Evolutionary conservation across 2,113 vertebrate species (phyloP).

Genomic region (Periophthalmus modestus): DNA sequence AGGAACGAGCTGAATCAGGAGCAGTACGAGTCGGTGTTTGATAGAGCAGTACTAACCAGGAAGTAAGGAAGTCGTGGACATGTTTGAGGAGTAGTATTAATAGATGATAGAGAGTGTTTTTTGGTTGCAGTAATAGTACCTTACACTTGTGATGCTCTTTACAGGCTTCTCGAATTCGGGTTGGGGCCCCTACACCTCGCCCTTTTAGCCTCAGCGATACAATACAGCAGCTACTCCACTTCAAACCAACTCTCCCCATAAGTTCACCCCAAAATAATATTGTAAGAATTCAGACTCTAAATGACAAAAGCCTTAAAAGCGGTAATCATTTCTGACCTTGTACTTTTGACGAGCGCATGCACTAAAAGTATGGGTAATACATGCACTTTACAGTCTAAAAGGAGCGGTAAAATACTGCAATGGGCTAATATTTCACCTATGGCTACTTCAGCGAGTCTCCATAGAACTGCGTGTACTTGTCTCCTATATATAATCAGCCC

Average conservation of each 20-base stretch:
- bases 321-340: neutral
- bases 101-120: too few species aligned
- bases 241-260: neutral
- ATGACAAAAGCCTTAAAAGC: neutral
- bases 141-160: too few species aligned
- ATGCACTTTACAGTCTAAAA: slow-evolving; percentile 12
- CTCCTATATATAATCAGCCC: neutral
- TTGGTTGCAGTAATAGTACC: too few species aligned
- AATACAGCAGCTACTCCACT: neutral
- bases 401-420: neutral
- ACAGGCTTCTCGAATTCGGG: too few species aligned
- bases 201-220: neutral
- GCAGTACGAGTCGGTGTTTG: too few species aligned
- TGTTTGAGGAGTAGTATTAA: too few species aligned
- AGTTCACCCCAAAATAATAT: neutral
- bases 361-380: slow-evolving; percentile 11
- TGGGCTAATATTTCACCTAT: slow-evolving; percentile 1
- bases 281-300: neutral
- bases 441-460: neutral
- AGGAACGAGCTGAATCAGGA: too few species aligned
- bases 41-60: too few species aligned
- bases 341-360: neutral
- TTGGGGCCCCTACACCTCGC: too few species aligned
- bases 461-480: neutral
- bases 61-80: too few species aligned